Conservation (phyloP, 2,113 vertebrate genomes). For the Gadus chalcogrammus region DNA sequence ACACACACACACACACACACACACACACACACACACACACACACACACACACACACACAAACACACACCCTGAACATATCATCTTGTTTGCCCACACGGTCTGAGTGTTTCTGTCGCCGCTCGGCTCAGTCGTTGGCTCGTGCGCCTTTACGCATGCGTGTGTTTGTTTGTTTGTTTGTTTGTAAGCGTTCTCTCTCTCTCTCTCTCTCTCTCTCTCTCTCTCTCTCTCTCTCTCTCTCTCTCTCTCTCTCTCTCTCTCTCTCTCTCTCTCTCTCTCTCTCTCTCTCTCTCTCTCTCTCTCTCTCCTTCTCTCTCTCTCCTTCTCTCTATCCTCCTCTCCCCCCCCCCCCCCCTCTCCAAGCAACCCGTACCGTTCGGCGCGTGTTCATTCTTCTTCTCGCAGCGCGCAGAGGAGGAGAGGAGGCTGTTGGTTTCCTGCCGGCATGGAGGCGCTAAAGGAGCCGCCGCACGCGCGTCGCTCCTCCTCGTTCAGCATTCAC, state of each 20-base stretch:
- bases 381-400: constrained; percentile 30
- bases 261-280: constrained; percentile 40
- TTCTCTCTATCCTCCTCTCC: constrained; percentile 17
- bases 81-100: too few species aligned
- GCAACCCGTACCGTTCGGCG: constrained; percentile 50
- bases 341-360: constrained; percentile 32
- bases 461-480: constrained; percentile 64
- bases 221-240: constrained; percentile 49
- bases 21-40: too few species aligned
- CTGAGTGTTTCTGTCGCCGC: too few species aligned
- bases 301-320: constrained; percentile 26
- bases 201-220: constrained; percentile 15
- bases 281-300: constrained; percentile 23
- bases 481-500: constrained; percentile 78
- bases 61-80: too few species aligned
- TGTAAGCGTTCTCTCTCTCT: constrained; percentile 20
- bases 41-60: too few species aligned
- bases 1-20: too few species aligned
- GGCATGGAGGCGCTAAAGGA: constrained; percentile 73
- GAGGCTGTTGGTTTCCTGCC: background rate
- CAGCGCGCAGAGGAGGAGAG: constrained; percentile 36
- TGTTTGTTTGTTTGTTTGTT: background rate
- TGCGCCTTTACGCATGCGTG: too few species aligned
- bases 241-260: constrained; percentile 23
- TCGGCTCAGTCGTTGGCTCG: too few species aligned